Evolutionary conservation across 2,888 invertebrate genomes (phyloP), one percentile per base, ranked within the genome.

Genomic region (Hydroisotoma schaefferi): DNA sequence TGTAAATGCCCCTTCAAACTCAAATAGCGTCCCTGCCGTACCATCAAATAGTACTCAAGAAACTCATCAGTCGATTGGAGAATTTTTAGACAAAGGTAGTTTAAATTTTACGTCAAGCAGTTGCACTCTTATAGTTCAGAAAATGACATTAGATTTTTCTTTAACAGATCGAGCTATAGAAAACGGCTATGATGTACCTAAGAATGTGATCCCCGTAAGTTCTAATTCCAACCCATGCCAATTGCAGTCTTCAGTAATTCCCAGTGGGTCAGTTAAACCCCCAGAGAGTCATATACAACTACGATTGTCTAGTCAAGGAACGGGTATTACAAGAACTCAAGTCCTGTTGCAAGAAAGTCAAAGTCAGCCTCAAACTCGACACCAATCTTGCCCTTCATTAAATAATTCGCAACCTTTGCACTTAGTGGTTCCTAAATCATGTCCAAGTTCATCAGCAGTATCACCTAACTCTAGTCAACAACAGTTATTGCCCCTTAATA

Each of bases 381-480:
- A 71, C 57, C 68, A 68, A 44, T 71, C 71, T 27, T 70, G 71
- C 58, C 71, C 71, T 23, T 62, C 71, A n/a, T 58, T 71, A 8
- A 53, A 65, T 40, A 66, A 66, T 47, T 59, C 67, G 25, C 54
- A 56, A 29, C 55, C 60, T 22, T 57, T 67, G 54, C 61, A 57
- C 48, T 55, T 65, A 25, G 63, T 65, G 22, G 63, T 65, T 33
- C 69, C 69, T 43, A 70, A 68, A 38, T 71, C 71, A 10, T 71
- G 69, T 63, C 71, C 71, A 33, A 63, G 61, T 4, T 70, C 71
- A 48, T 58, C 69, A n/a, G 63, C 68, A 55, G 69, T 70, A 43
- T 69, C 69, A 49, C 68, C 71, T 15, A 71, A 67, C 55, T 70
- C 67, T 62, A 70, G 65, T 64, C 71, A 68, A 33, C 71, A 71